These are phyloP conservation scores for Struthio camelus DNA, from an alignment of 2,113 vertebrate species.

Conservation along the genomic window DNA sequence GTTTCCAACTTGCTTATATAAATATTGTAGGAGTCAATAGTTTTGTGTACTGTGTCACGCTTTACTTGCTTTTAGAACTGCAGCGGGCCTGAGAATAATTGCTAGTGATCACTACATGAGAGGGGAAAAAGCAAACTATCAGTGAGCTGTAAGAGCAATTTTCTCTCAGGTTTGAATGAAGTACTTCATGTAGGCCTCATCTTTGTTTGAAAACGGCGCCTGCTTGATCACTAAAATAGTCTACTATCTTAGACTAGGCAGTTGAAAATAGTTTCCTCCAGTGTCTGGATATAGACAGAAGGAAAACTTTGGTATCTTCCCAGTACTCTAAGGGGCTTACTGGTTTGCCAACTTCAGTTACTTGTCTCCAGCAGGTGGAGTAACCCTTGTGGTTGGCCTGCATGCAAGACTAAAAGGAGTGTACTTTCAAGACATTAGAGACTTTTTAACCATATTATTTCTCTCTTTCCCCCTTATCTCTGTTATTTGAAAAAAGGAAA, in stretches of 20 bases:
- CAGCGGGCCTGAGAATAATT: background rate
- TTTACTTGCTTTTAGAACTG: background rate
- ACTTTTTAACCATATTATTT: background rate
- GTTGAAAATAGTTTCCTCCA: background rate
- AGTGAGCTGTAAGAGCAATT: background rate
- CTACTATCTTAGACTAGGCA: background rate
- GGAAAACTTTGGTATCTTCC: background rate
- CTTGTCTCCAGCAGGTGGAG: slow-evolving; percentile 48
- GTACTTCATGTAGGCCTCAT: background rate
- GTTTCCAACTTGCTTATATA: background rate
- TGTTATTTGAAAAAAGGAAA: background rate
- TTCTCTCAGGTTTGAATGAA: background rate
- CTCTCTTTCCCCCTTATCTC: background rate
- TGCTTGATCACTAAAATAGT: background rate
- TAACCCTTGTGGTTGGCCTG: background rate
- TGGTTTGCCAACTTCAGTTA: background rate
- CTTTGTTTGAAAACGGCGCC: background rate
- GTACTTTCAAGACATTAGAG: background rate
- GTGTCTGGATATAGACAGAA: background rate
- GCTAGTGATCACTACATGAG: background rate
- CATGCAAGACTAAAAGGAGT: background rate
- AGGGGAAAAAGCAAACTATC: background rate
- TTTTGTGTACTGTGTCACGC: background rate
- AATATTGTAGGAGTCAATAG: background rate
- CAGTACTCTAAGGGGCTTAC: background rate